phyloP scores from a whole-genome alignment of 2,888 invertebrate species.

The Hemistola chrysoprasaria region DNA sequence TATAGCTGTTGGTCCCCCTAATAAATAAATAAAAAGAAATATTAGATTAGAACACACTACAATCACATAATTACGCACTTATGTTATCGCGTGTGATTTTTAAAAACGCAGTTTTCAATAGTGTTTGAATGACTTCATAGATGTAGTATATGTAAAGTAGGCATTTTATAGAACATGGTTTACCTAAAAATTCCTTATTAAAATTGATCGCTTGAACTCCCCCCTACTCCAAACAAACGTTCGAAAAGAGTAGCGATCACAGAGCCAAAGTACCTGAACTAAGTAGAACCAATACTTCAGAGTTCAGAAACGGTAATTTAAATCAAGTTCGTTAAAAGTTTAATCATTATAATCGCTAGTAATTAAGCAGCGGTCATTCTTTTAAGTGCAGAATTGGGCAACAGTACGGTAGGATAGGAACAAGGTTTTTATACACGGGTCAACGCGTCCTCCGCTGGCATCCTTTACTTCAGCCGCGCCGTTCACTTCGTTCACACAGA shows the following conservation, averaged over 20 bases:
- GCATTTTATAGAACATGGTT: too few relatives aligned
- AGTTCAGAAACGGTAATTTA: conserved; percentile 6
- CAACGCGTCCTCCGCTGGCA: conserved; percentile 54
- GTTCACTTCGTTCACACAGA: conserved; percentile 59
- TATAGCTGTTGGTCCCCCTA: too few relatives aligned
- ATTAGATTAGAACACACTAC: too few relatives aligned
- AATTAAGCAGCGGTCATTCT: conserved; percentile 28
- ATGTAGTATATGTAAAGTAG: too few relatives aligned
- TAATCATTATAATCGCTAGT: conserved; percentile 26
- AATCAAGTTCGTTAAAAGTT: conserved; percentile 8
- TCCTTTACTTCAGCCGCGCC: conserved; percentile 58
- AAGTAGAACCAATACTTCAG: background rate
- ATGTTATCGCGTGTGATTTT: too few relatives aligned
- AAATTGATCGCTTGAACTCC: too few relatives aligned
- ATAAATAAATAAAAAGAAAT: too few relatives aligned
- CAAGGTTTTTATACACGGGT: conserved; percentile 50
- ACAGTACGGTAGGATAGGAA: conserved; percentile 51
- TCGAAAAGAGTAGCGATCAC: background rate
- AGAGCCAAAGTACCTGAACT: background rate
- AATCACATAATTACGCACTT: too few relatives aligned
- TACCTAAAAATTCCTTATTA: too few relatives aligned
- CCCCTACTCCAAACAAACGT: background rate
- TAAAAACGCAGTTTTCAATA: too few relatives aligned
- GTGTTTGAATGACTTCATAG: too few relatives aligned
- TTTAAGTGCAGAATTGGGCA: conserved; percentile 40